These are phyloP conservation scores for Buceros bicornis DNA, from an alignment of 2,797 vertebrate genomes.

Conservation along the genomic window DNA sequence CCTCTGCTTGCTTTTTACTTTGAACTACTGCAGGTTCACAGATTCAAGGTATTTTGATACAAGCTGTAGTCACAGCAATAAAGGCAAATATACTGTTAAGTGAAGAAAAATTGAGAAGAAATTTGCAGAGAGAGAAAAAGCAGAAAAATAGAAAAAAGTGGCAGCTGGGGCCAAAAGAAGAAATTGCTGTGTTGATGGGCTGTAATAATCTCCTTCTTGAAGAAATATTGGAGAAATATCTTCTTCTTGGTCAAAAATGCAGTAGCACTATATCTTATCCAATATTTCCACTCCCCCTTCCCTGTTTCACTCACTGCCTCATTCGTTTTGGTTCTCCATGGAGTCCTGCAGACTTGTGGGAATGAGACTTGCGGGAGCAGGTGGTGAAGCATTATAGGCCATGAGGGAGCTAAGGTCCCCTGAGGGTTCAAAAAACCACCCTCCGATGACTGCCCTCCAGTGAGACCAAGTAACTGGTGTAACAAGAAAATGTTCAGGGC, in stretches of 20 bases:
- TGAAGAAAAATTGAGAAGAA: not conserved
- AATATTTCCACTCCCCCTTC: not conserved
- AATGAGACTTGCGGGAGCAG: not conserved
- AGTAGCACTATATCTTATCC: not conserved
- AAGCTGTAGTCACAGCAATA: not conserved
- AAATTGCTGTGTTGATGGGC: not conserved
- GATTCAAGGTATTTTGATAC: not conserved
- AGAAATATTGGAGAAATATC: too few relatives aligned
- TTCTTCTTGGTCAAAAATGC: not conserved
- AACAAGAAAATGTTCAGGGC: not conserved
- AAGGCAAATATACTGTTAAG: not conserved
- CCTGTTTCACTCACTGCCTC: not conserved
- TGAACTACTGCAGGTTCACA: not conserved
- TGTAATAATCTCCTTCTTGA: not conserved
- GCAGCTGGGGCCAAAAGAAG: not conserved
- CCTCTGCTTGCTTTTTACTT: not conserved
- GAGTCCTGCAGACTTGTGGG: not conserved
- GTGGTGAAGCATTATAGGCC: not conserved
- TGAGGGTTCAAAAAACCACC: not conserved
- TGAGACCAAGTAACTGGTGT: not conserved
- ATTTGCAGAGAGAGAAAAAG: not conserved
- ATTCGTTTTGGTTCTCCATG: not conserved
- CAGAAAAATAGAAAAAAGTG: not conserved
- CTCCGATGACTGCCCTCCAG: not conserved
- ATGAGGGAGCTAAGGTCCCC: not conserved